These are phyloP conservation scores for Operophtera brumata DNA, from an alignment of 2,888 invertebrate species.

Conservation along the genomic window DNA sequence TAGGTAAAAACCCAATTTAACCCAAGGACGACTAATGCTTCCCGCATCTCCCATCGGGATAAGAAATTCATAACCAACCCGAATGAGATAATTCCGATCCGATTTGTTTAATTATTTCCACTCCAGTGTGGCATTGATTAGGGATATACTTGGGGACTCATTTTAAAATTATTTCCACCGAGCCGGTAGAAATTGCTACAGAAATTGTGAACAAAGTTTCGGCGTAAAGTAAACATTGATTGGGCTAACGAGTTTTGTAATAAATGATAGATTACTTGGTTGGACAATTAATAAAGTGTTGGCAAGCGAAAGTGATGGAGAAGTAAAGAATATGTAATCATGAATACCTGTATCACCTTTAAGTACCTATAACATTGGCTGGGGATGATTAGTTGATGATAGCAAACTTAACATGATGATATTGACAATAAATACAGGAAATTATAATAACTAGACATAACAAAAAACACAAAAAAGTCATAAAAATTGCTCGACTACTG, in stretches of 20 bases:
- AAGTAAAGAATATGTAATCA: too few relatives aligned
- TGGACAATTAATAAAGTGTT: not conserved
- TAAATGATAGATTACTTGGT: slow-evolving; percentile 9
- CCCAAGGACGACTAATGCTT: slow-evolving; percentile 28
- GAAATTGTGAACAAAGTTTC: slow-evolving; percentile 1
- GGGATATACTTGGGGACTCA: slow-evolving; percentile 16
- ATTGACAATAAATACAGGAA: too few relatives aligned
- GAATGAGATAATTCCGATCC: slow-evolving; percentile 32
- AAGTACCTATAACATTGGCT: too few relatives aligned
- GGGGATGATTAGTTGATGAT: too few relatives aligned
- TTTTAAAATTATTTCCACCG: slow-evolving; percentile 7
- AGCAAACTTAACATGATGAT: too few relatives aligned
- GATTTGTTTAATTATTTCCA: slow-evolving; percentile 31
- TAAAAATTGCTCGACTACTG: too few relatives aligned
- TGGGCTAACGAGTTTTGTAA: slow-evolving; percentile 9
- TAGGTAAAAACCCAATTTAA: slow-evolving; percentile 24
- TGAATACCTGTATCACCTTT: too few relatives aligned
- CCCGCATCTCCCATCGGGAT: slow-evolving; percentile 29
- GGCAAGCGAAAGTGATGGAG: not conserved
- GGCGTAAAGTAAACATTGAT: slow-evolving; percentile 2
- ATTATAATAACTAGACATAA: too few relatives aligned
- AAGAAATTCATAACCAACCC: slow-evolving; percentile 33
- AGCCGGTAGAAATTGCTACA: not conserved
- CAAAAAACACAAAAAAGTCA: too few relatives aligned
- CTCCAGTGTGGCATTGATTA: slow-evolving; percentile 14